These are phyloP conservation scores for Mythimna lalbum DNA, from an alignment of 2,888 invertebrate genomes.

Conservation along the genomic window DNA sequence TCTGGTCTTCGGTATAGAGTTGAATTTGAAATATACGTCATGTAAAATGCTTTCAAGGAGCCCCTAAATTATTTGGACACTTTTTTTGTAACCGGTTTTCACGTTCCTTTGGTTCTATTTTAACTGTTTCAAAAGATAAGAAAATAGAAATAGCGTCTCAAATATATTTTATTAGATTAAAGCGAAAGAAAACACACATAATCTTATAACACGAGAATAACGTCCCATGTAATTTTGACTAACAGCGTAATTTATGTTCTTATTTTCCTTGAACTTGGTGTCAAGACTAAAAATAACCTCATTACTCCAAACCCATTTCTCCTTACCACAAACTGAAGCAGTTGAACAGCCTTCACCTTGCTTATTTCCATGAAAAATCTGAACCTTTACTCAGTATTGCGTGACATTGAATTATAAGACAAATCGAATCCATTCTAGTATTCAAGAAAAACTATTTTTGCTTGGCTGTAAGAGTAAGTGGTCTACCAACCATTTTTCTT, in stretches of 20 bases:
- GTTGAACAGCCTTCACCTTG: conserved; percentile 58
- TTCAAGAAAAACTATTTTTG: conserved; percentile 44
- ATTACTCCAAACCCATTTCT: conserved; percentile 33
- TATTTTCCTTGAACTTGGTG: conserved; percentile 23
- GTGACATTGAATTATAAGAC: conserved; percentile 67
- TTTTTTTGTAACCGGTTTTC: conserved; percentile 6
- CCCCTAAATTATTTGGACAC: neutral
- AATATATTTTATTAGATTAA: neutral
- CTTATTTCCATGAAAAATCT: conserved; percentile 59
- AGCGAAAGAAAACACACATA: neutral
- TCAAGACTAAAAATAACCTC: conserved; percentile 27
- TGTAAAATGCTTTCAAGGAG: neutral
- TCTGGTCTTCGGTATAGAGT: neutral
- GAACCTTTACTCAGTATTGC: conserved; percentile 51
- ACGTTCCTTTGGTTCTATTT: conserved; percentile 6
- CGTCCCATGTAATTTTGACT: conserved; percentile 21
- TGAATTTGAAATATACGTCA: conserved; percentile 2
- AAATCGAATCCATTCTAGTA: conserved; percentile 46
- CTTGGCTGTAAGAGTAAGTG: conserved; percentile 40
- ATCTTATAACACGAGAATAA: conserved; percentile 10
- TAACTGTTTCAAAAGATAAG: neutral
- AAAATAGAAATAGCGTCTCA: neutral
- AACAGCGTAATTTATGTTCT: conserved; percentile 14
- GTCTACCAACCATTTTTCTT: conserved; percentile 42
- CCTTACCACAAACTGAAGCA: conserved; percentile 28